Evolutionary conservation across 2,888 invertebrate genomes (phyloP), one percentile per base, ranked within the genome.

Genomic region (Hecatera dysodea): DNA sequence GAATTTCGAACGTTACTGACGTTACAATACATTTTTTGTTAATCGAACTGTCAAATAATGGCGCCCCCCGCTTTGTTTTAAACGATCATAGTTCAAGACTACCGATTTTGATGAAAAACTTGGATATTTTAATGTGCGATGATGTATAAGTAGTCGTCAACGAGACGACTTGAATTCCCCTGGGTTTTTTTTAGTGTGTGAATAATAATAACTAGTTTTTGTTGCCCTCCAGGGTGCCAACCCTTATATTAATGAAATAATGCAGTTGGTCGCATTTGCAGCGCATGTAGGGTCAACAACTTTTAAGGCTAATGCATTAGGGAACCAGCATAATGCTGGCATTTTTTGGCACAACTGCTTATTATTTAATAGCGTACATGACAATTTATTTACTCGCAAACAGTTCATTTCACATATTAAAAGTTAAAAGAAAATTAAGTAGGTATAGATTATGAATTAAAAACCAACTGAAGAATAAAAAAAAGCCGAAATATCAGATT

Each of bases 131-230:
- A 75, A 87, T 83, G 79, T 72, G 72, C 87, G 93, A 89, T 93
- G 94, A 94, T 91, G 91, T 93, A 93, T 91, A 92, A 88, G 90
- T 88, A 86, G 87, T 90, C 89, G 90, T 91, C 90, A 90, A 86
- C 87, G 85, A 86, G 89, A 90, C 88, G 89, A 91, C 89, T 90
- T 79, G 83, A 88, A 90, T 90, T 89, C 87, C 85, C 86, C 56
- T 63, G 66, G 27, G 67, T 91, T 92, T 92, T 91, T 90, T 86
- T 83, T 84, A 81, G 29, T 72, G 73, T 88, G 89, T 90, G 90
- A 93, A 93, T 95, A 95, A 95, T 94, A 95, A 94, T 94, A 94
- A 91, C 90, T 85, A 82, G 88, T 91, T 92, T 91, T 92, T 92
- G 92, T 91, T 87, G 89, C 93, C 93, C 94, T 93, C 91, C 92